Base-by-base conservation (phyloP, 2,113 vertebrate species). In the Phaetusa simplex region DNA sequence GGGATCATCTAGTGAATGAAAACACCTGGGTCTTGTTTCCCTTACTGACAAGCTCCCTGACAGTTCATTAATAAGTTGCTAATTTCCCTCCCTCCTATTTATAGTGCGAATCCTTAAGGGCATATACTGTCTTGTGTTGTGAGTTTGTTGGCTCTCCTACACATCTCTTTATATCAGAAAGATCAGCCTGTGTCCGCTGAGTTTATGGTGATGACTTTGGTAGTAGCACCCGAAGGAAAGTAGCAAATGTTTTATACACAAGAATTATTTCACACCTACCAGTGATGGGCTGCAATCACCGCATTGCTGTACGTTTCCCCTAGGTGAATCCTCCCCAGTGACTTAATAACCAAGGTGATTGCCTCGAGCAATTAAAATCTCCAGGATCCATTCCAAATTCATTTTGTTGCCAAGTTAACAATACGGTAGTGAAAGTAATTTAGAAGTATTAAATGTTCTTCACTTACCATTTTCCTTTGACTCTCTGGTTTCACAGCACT, bases 381-480 rank as follows among this genome's bases (percentile, higher is more conserved):
- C 64, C 76, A 91, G 76, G 76, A 86, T 50, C 50, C 58, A 18
- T 94, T 95, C 72, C 91, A 92, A 88, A 45, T 42, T 78, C 64
- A 73, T 88, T 88, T 88, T 81, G 62, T 86, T 91, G 80, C 91
- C 89, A 85, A 86, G 49, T 88, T 95, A 84, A 82, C 71, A 72
- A 58, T 55, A 74, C 3, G 14, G 29, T 58, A 82, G 38, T 16
- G 23, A 79, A 92, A 47, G 8, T 50, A 85, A 84, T 95, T 91
- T 91, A 73, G 70, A 95, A 50, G 20, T 56, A 64, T 58, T 88
- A 86, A 64, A 27, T 43, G 26, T 86, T 90, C 45, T 69, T 82
- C 36, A 34, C 23, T 92, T 42, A 56, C 24, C 26, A 11, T 84
- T 79, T 90, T 90, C 52, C 52, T 79, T 64, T 45, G 12, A 16